Evolutionary conservation across 2,113 vertebrate species (phyloP), one percentile per base, ranked within the genome.

Genomic region (Lophochroa leadbeateri): DNA sequence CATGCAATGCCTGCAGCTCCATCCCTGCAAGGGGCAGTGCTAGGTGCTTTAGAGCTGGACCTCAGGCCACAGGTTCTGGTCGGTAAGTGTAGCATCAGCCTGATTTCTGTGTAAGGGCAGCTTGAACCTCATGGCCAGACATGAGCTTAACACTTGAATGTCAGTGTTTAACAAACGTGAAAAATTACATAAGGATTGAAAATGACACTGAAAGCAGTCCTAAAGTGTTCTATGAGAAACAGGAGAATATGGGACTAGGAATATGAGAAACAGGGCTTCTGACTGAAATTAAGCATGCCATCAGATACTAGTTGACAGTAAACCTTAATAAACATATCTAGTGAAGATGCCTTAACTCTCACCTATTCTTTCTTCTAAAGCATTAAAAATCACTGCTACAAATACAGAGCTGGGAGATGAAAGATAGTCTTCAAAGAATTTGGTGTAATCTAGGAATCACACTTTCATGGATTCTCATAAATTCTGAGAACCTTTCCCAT

Each of bases 1-100:
- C 39, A 29, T 0, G 1, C 15, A 53, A 11, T 0, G 1, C 24
- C n/a, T 39, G 13, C 28, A 29, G n/a, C 46, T 46, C 39, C 1
- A 0, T 17, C 70, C n/a, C 79, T 82, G 44, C 35, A 41, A 7
- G 10, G 5, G 31, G 6, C 21, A 50, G 43, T 29, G 46, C 16
- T 24, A 19, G 15, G 5, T 43, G 35, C 41, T 55, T 33, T 43
- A 58, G 37, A 28, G 0, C 13, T 13, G 9, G 31, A 52, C 52
- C n/a, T 58, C 57, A 33, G 15, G 12, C 14, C 29, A 47, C 17
- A 28, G 13, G 21, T 28, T 65, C 46, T 68, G 52, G 29, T 19
- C 5, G 0, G 8, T 14, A 67, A 72, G 28, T 8, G 28, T 14
- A 64, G 24, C 17, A 64, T n/a, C 44, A 46, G 31, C n/a, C n/a